Evolutionary conservation across 1,140 invertebrate genomes (phyloP), one percentile per base, ranked within the genome.

Genomic region (Drosophila lini): DNA sequence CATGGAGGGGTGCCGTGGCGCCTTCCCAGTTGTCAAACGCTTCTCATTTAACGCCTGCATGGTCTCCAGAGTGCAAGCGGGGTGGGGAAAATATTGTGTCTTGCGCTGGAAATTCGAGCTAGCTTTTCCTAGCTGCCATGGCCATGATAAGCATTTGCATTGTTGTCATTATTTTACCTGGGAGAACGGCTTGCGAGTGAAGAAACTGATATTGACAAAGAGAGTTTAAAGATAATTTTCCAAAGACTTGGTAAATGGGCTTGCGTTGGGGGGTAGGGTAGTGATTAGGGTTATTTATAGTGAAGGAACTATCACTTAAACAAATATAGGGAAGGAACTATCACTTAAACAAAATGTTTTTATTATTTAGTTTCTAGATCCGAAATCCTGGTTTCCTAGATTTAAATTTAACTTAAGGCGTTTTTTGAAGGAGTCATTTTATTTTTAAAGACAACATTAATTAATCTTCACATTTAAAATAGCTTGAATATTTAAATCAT

Each of bases 11-110:
- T 10, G 41, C 9, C 45, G n/a, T 9, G 22, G 56, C 36, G 47
- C 44, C 52, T 45, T 25, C 22, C 28, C 57, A 47, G 53, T 78
- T 79, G 81, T 81, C 78, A 85, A 85, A 85, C 68, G 78, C 81
- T 84, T 53, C 75, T 85, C 82, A 86, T 86, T 86, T 82, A 86
- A 86, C 83, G 82, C 82, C 75, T 86, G 82, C 70, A 61, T 86
- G 82, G 64, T 50, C 80, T 62, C 22, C 56, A 59, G 57, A 57
- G 56, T 38, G 56, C 42, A 69, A 16, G 22, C 16, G 41, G 25
- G 47, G 40, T 10, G 60, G 47, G 47, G 56, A 31, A 53, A 45
- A 42, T 50, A 41, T 34, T 60, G 47, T 57, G 53, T 40, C 40
- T 58, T 50, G 45, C 25, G 10, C 22, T 52, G 44, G 73, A 57